phyloP scores from a whole-genome alignment of 2,113 vertebrate genomes.

The Caracal caracal region DNA sequence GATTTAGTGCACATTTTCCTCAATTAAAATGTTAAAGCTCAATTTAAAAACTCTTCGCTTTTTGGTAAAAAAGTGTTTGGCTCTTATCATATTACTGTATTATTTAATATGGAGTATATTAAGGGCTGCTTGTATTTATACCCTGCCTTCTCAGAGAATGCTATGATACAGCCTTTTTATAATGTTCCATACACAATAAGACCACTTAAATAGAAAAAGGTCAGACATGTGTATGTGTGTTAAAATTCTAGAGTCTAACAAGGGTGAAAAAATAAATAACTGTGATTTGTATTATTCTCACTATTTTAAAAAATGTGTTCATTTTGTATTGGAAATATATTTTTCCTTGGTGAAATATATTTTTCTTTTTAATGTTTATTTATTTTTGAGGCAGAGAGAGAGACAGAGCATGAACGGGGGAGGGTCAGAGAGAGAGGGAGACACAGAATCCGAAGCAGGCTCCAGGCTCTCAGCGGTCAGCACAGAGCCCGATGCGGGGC shows the following conservation, averaged over 20 bases:
- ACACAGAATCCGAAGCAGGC: too few species aligned
- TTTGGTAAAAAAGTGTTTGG: slow-evolving; percentile 17
- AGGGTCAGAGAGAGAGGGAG: too few species aligned
- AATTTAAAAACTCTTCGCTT: not conserved
- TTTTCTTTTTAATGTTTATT: not conserved
- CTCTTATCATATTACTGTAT: not conserved
- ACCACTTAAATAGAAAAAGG: slow-evolving; percentile 13
- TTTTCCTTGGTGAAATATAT: slow-evolving; percentile 1
- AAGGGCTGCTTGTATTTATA: not conserved
- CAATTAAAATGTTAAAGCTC: slow-evolving; percentile 3
- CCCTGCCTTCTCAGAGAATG: not conserved
- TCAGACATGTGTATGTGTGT: not conserved
- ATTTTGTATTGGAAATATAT: not conserved
- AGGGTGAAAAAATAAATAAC: not conserved
- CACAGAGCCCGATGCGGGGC: too few species aligned
- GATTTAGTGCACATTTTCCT: slow-evolving; percentile 3
- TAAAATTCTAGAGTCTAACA: not conserved
- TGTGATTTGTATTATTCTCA: slow-evolving; percentile 42
- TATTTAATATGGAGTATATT: not conserved
- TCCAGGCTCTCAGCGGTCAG: too few species aligned
- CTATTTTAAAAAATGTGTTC: slow-evolving; percentile 36
- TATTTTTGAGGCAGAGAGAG: too few species aligned
- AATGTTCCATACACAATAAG: not conserved
- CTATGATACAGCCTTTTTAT: not conserved
- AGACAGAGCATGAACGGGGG: too few species aligned